Evolutionary conservation across 1,140 invertebrate species (phyloP).

Genomic region (Berghia stephanieae): DNA sequence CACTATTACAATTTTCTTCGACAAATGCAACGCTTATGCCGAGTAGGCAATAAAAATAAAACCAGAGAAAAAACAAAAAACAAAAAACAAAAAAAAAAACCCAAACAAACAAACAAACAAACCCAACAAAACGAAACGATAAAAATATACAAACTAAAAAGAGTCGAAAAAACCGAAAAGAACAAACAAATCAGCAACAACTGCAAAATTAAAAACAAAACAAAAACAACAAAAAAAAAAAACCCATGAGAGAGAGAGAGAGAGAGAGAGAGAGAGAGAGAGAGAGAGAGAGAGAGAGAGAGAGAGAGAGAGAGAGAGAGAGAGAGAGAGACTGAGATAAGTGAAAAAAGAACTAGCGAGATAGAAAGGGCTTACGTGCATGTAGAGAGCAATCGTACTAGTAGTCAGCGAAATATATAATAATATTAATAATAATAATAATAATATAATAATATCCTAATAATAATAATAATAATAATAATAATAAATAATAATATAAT

Average conservation of each 20-base stretch:
- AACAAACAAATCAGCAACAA: too few relatives aligned
- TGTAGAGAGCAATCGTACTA: neutral
- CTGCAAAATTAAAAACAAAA: neutral
- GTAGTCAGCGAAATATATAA: neutral
- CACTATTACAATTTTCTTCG: too few relatives aligned
- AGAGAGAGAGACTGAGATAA: constrained; percentile 4
- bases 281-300: neutral
- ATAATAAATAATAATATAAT: neutral
- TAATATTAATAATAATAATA: neutral
- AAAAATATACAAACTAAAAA: too few relatives aligned
- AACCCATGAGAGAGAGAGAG: neutral
- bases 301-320: neutral
- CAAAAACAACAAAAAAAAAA: neutral
- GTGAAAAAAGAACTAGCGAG: neutral
- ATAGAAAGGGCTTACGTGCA: neutral
- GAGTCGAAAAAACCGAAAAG: too few relatives aligned
- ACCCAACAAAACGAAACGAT: too few relatives aligned
- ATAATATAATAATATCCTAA: neutral
- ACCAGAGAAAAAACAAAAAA: too few relatives aligned
- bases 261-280: neutral
- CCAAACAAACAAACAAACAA: too few relatives aligned
- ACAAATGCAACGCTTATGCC: too few relatives aligned
- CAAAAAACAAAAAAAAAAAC: too few relatives aligned
- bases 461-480: neutral
- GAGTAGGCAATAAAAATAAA: too few relatives aligned